These are phyloP conservation scores for Tiliacea citrago DNA, from an alignment of 2,888 invertebrate genomes.

Conservation along the genomic window DNA sequence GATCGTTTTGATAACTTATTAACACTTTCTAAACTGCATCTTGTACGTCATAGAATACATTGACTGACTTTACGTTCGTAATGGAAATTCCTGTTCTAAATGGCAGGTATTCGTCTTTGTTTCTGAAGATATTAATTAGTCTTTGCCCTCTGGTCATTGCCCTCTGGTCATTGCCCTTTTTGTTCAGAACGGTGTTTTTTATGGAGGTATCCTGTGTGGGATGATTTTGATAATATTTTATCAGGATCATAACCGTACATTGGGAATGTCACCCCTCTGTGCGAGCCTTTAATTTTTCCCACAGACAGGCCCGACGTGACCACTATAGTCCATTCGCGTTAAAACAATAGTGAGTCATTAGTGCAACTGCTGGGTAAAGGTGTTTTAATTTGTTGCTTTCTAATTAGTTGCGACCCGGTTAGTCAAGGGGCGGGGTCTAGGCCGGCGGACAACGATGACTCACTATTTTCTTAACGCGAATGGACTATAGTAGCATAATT, in stretches of 20 bases:
- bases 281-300: background rate
- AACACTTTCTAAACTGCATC: slow-evolving; percentile 12
- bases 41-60: background rate
- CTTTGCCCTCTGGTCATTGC: background rate
- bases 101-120: background rate
- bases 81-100: background rate
- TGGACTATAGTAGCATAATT: too few species aligned
- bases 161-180: background rate
- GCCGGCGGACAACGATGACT: too few species aligned
- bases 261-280: background rate
- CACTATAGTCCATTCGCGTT: too few species aligned
- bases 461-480: too few species aligned
- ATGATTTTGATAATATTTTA: background rate
- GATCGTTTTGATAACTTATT: background rate
- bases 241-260: background rate
- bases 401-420: too few species aligned
- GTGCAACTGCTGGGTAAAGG: too few species aligned
- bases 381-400: too few species aligned
- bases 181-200: too few species aligned
- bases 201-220: background rate
- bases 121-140: too few species aligned
- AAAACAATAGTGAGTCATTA: too few species aligned
- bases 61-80: background rate
- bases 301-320: too few species aligned
- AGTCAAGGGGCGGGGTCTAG: too few species aligned